Base-by-base conservation (phyloP, 2,888 invertebrate genomes). In the Prenolepis imparis region DNA sequence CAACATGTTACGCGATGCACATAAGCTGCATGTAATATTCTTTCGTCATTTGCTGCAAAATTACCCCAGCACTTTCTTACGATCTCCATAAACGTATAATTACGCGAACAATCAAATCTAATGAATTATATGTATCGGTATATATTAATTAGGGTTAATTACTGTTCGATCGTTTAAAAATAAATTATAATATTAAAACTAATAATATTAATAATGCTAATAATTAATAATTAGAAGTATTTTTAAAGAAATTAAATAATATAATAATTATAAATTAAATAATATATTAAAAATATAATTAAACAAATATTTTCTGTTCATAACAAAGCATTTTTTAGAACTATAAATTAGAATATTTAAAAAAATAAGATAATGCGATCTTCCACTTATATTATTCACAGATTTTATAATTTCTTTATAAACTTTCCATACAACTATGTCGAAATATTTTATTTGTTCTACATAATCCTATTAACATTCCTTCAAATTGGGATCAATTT, bases 21-120 rank as follows among this genome's bases (percentile, higher is more conserved):
- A 55, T 67, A 77, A 80, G 11, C 5, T 44, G 1, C 21, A 4
- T 39, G 6, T 52, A 77, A 67, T 21, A 28, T 44, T 52, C 52
- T 28, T 12, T 55, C n/a, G 9, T 66, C n/a, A 12, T 52, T 66
- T 39, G 24, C 8, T 32, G 6, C 18, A 52, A 74, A 39, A 36
- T 63, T 36, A 74, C 11, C 52, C 48, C 32, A 24, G 32, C 24
- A 24, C 36, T 64, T 75, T 64, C 24, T 24, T 36, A 36, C 15
- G 12, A 64, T 64, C 12, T 36, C 44, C 2, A 66, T 66, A n/a
- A 21, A 44, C 3, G 18, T 1, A 18, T 18, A 4, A 55, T 70
- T 55, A 36, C 41, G 8, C 52, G 28, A 44, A 73, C 28, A 59
- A 18, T 73, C 28, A 18, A 41, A 59, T 73, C 9, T 59, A 24